These are phyloP conservation scores for Hemiscyllium ocellatum DNA, from an alignment of 2,113 vertebrate species.

Conservation along the genomic window DNA sequence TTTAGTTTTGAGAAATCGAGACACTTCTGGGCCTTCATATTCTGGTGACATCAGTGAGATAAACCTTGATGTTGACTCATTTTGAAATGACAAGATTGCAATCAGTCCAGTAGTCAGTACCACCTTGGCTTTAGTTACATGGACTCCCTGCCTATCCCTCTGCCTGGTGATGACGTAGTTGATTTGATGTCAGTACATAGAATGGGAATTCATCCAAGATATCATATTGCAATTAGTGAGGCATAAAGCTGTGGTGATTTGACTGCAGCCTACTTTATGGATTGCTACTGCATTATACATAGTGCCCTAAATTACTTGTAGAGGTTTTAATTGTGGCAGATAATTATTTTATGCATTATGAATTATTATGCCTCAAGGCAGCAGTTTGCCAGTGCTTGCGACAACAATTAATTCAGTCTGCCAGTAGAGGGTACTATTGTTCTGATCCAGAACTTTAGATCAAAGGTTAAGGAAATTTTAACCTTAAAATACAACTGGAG, in stretches of 20 bases:
- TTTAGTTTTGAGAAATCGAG: neutral
- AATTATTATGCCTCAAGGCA: neutral
- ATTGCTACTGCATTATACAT: neutral
- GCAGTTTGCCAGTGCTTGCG: neutral
- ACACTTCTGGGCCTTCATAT: neutral
- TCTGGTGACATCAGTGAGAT: neutral
- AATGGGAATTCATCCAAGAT: neutral
- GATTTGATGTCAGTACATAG: neutral
- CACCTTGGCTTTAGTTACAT: neutral
- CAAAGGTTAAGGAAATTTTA: neutral
- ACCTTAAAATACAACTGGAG: neutral
- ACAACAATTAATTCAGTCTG: neutral
- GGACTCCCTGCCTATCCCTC: neutral
- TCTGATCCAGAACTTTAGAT: neutral
- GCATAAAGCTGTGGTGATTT: neutral
- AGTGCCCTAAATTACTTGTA: neutral
- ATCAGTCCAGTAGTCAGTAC: neutral
- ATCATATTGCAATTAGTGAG: no score
- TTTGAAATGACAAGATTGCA: neutral
- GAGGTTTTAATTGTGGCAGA: neutral
- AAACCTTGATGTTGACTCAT: neutral
- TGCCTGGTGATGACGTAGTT: neutral
- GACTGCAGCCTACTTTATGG: neutral
- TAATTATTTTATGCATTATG: neutral
- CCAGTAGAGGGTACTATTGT: conserved; percentile 26